Evolutionary conservation across 2,113 vertebrate genomes (phyloP).

Genomic region (Macrotus californicus): DNA sequence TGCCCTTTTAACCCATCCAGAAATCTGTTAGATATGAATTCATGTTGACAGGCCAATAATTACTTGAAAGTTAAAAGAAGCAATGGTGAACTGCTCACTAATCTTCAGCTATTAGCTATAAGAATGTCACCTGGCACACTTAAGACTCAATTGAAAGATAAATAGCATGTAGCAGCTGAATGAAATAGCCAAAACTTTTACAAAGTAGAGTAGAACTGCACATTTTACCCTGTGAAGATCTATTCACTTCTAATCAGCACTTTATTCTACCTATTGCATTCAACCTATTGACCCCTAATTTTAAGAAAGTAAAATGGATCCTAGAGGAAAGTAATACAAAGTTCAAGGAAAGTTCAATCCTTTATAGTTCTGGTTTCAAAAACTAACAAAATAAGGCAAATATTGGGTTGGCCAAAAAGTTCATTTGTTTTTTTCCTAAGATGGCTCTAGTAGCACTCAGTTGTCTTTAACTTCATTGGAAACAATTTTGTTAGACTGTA

Average conservation of each 20-base stretch:
- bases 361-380: conserved; percentile 17
- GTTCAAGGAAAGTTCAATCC: not conserved
- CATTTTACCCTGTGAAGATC: not conserved
- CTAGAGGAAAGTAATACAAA: not conserved
- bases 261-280: not conserved
- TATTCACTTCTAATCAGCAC: not conserved
- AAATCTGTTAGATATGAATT: conserved; percentile 27
- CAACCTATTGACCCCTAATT: not conserved
- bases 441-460: too few relatives aligned
- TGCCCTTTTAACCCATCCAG: too few relatives aligned
- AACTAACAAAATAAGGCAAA: conserved; percentile 23
- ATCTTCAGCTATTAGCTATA: not conserved
- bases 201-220: not conserved
- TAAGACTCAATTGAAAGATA: not conserved
- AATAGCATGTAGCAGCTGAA: not conserved
- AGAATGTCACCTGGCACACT: not conserved
- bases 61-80: not conserved
- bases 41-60: not conserved
- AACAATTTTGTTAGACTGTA: too few relatives aligned
- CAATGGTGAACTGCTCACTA: not conserved
- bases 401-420: not conserved
- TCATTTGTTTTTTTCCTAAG: too few relatives aligned
- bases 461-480: too few relatives aligned
- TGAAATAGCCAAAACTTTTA: not conserved
- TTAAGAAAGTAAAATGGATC: not conserved